Evolutionary conservation across 2,797 vertebrate genomes (phyloP), one percentile per base, ranked within the genome.

Genomic region (Molossus alvarezi): DNA sequence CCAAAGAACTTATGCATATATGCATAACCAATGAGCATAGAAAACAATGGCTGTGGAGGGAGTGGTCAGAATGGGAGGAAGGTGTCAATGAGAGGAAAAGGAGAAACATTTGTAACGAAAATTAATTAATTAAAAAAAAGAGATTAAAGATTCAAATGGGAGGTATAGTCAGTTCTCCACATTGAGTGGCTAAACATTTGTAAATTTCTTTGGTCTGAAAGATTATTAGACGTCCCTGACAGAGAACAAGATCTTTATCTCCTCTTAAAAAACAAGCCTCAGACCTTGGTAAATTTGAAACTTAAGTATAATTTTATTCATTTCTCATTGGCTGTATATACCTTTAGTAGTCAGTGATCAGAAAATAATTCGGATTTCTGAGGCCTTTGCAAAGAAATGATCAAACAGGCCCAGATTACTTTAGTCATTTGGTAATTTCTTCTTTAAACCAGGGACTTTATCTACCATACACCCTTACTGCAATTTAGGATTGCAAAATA

Each of bases 191-290:
- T 90, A 90, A 94, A 81, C 51, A 88, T 81, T 69, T 93, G 11
- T 81, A 65, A 94, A 5, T 75, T 64, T 48, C 41, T 79, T 95
- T 87, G 84, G n/a, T 71, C 57, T 94, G n/a, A 93, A 95, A 96
- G 18, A 92, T 90, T 95, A 84, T n/a, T 91, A 21, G n/a, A 84
- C 57, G 12, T 81, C 94, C 15, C 25, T 81, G 41, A 76, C 51
- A 51, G 12, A 93, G 33, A 91, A 55, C 0, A 89, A 79, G 15
- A 87, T 5, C 0, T 82, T 81, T 92, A 92, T 23, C 48, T 60
- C n/a, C 27, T 89, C 37, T 89, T 75, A 69, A 93, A 92, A 13
- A 84, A 15, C 2, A 75, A 83, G 8, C 1, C 6, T 94, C 4
- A 45, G 37, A 25, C n/a, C 7, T 87, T 87, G 87, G 29, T 85